These are phyloP conservation scores for Penaeus indicus DNA, from an alignment of 1,140 invertebrate species.

Conservation along the genomic window DNA sequence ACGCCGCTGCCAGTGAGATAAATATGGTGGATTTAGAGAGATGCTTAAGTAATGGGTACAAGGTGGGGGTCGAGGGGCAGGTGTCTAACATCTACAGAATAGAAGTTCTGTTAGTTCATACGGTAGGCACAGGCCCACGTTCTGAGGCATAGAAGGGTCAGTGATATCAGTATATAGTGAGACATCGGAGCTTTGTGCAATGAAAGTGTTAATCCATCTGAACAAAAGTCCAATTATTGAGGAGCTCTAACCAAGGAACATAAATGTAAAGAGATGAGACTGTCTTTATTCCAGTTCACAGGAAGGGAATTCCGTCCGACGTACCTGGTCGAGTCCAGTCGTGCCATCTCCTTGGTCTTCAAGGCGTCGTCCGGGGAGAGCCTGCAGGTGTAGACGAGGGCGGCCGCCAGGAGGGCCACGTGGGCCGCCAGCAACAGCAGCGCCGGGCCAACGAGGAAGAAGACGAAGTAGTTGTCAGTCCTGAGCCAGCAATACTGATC, in stretches of 20 bases:
- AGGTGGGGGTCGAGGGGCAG: not conserved
- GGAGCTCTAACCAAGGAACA: no score
- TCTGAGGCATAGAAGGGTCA: no score
- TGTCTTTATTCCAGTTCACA: not conserved
- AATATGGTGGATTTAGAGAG: conserved; percentile 26
- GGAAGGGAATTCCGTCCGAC: conserved; percentile 56
- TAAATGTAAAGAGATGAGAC: not conserved
- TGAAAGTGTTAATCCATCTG: no score
- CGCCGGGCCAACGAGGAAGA: conserved; percentile 93
- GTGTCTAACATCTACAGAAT: not conserved
- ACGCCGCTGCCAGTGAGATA: conserved; percentile 56
- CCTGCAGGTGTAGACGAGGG: conserved; percentile 73
- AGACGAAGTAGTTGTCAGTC: conserved; percentile 88
- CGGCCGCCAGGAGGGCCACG: conserved; percentile 62
- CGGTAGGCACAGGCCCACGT: no score
- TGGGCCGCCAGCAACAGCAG: conserved; percentile 83
- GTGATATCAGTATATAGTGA: no score
- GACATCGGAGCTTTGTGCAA: no score
- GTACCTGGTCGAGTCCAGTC: conserved; percentile 84
- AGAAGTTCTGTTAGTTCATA: not conserved
- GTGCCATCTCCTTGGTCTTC: conserved; percentile 84
- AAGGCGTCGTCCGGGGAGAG: conserved; percentile 82
- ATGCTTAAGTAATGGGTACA: no score
- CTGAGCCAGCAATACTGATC: conserved; percentile 89
- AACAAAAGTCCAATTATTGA: no score